Percentiles rank a stretch among this genome's conserved stretches.
Evolutionary conservation across 2,797 vertebrate genomes (phyloP).

Genomic region (Threskiornis aethiopicus): DNA sequence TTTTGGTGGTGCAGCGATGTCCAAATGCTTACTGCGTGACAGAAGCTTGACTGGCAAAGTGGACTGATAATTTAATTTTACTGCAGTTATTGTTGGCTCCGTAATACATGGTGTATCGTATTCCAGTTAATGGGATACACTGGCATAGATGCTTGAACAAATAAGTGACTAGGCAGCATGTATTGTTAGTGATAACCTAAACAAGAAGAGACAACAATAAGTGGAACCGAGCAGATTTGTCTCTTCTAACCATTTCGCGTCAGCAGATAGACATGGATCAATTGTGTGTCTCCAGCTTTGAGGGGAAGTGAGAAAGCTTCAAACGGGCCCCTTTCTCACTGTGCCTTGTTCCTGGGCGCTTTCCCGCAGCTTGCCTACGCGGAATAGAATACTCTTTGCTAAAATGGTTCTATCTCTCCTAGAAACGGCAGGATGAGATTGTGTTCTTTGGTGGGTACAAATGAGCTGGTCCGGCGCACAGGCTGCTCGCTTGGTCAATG

Average conservation of each 20-base stretch:
- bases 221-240: neutral
- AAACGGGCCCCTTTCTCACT: neutral
- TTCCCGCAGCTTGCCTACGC: neutral
- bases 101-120: neutral
- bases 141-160: neutral
- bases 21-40: neutral
- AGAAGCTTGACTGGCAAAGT: neutral
- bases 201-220: neutral
- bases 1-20: neutral
- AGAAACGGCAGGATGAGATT: neutral
- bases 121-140: conserved; percentile 37
- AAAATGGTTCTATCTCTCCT: neutral
- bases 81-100: neutral
- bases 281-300: neutral
- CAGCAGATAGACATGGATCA: neutral
- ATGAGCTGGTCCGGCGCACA: neutral
- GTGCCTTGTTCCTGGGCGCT: neutral
- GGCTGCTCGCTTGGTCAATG: fast-evolving
- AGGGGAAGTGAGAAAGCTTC: neutral
- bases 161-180: neutral
- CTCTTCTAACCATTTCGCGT: neutral
- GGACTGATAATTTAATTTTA: conserved; percentile 10
- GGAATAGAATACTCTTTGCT: neutral
- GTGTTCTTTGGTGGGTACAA: neutral
- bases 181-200: conserved; percentile 1